phyloP scores from a whole-genome alignment of 2,797 vertebrate genomes.

The Hirundo rustica region DNA sequence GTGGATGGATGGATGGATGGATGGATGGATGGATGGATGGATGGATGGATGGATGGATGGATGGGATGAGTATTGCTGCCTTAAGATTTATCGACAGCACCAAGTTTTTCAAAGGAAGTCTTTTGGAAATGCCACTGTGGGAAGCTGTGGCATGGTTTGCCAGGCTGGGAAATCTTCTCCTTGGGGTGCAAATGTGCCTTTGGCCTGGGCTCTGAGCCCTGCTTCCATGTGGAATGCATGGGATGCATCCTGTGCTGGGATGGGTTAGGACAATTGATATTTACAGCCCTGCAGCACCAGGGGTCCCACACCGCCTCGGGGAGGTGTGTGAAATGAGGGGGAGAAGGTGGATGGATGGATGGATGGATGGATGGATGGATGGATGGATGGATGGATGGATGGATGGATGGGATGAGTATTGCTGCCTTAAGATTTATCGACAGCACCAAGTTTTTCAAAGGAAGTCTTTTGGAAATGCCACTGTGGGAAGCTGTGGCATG shows the following conservation, averaged over 20 bases:
- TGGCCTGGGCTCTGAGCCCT: neutral
- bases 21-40: neutral
- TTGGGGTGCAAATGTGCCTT: rapidly evolving
- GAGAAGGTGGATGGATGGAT: too few species aligned
- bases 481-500: neutral
- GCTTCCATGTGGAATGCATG: rapidly evolving
- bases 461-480: neutral
- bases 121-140: neutral
- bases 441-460: neutral
- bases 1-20: neutral
- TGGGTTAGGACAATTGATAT: too few species aligned
- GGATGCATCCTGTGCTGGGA: neutral
- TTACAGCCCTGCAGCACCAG: too few species aligned
- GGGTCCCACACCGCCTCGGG: too few species aligned
- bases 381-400: neutral
- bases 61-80: neutral
- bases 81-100: neutral
- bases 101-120: neutral
- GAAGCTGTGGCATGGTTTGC: neutral
- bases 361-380: neutral
- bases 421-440: neutral
- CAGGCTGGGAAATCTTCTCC: neutral
- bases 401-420: neutral
- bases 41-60: neutral
- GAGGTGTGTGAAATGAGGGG: too few species aligned